Conservation (phyloP, 2,888 invertebrate genomes). For the Noctua fimbriata region DNA sequence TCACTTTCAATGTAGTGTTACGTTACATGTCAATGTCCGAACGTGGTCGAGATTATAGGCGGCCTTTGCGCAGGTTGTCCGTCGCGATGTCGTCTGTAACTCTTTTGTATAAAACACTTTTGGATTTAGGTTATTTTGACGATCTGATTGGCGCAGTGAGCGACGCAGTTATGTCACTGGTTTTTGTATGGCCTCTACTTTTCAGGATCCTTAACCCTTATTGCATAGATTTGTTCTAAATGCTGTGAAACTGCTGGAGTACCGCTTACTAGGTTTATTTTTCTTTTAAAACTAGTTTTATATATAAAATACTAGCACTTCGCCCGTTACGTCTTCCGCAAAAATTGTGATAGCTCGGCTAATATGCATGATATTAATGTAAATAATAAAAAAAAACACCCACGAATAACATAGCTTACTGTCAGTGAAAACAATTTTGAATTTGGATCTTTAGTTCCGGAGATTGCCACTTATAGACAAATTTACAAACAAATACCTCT, state of each 20-base stretch:
- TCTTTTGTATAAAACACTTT: neutral
- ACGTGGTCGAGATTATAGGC: constrained; percentile 61
- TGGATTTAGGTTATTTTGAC: neutral
- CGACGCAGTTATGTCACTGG: neutral
- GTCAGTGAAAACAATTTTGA: no score
- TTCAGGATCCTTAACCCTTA: neutral
- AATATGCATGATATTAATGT: no score
- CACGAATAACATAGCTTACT: no score
- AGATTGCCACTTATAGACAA: no score
- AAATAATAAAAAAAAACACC: no score
- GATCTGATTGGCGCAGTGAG: neutral
- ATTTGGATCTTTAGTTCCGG: no score
- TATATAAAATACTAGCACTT: neutral
- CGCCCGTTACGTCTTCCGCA: no score
- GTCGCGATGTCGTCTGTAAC: neutral
- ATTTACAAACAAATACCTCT: no score
- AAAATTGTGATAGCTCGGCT: no score
- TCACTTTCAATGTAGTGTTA: constrained; percentile 81
- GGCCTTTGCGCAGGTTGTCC: constrained; percentile 38
- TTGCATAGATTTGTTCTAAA: neutral
- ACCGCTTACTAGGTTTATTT: neutral
- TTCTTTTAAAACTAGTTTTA: neutral
- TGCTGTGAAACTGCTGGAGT: neutral
- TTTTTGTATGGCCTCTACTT: constrained; percentile 1
- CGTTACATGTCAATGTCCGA: constrained; percentile 78